These are phyloP conservation scores for Drosophila serrata DNA, from an alignment of 1,140 invertebrate genomes.

Conservation along the genomic window DNA sequence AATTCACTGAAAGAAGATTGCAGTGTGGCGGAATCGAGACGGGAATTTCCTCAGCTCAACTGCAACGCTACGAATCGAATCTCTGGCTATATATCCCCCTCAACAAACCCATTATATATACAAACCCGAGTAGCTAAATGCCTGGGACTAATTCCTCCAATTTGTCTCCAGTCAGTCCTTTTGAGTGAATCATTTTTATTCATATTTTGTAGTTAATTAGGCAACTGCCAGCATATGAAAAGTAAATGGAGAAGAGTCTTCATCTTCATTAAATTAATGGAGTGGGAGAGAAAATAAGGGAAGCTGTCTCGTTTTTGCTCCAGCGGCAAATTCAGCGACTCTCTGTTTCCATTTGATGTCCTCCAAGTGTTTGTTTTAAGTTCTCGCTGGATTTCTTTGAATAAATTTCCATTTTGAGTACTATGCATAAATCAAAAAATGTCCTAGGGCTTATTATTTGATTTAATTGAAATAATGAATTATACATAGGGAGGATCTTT, in stretches of 20 bases:
- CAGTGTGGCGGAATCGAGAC: constrained; percentile 1
- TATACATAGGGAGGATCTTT: not conserved
- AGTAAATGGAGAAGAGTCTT: constrained; percentile 30
- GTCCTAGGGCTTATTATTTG: not conserved
- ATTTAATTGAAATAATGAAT: not conserved
- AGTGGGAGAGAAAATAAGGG: not conserved
- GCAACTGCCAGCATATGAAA: constrained; percentile 30
- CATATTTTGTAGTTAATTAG: constrained; percentile 61
- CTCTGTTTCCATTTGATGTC: not conserved
- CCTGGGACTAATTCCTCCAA: constrained; percentile 26
- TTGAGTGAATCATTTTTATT: constrained; percentile 52
- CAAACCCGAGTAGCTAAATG: constrained; percentile 3
- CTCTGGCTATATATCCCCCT: not conserved
- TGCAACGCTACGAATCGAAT: constrained; percentile 12
- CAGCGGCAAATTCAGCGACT: not conserved
- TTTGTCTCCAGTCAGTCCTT: constrained; percentile 28
- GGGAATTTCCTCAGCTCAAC: not conserved
- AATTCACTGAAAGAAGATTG: constrained; percentile 36
- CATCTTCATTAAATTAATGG: constrained; percentile 32
- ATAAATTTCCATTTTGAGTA: not conserved
- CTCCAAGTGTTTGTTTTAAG: not conserved
- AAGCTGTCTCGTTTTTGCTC: too few relatives aligned
- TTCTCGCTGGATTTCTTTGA: not conserved
- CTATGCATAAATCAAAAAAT: not conserved
- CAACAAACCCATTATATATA: not conserved